These are phyloP conservation scores for Agonum fuliginosum DNA, from an alignment of 2,888 invertebrate genomes.

Conservation along the genomic window DNA sequence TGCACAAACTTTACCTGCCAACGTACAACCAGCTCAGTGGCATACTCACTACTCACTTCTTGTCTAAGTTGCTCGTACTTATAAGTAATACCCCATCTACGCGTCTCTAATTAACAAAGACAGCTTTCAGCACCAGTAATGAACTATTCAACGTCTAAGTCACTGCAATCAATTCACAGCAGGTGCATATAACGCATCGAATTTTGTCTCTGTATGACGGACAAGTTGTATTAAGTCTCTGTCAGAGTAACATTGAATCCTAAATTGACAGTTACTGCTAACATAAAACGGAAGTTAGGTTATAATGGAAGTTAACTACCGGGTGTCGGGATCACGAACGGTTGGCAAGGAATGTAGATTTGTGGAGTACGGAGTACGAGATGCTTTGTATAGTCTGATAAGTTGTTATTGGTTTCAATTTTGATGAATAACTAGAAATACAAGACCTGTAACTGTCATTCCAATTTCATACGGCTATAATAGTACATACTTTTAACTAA, in stretches of 20 bases:
- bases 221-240: constrained; percentile 12
- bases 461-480: no score
- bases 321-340: constrained; percentile 4
- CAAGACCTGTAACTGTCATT: no score
- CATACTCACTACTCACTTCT: no score
- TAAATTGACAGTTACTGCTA: constrained; percentile 41
- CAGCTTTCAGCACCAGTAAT: neutral
- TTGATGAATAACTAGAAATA: no score
- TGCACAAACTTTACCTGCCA: no score
- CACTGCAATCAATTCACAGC: constrained; percentile 5
- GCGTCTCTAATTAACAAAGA: constrained; percentile 9
- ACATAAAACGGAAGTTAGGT: constrained; percentile 41
- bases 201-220: neutral
- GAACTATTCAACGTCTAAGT: neutral
- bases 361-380: no score
- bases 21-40: no score
- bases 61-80: no score
- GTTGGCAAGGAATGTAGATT: no score
- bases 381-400: no score
- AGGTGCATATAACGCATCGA: constrained; percentile 4
- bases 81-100: neutral
- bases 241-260: constrained; percentile 16
- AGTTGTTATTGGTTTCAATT: no score
- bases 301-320: constrained; percentile 11
- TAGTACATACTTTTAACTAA: no score